Percentiles rank a stretch among this genome's conserved stretches.
Evolutionary conservation across 2,797 vertebrate species (phyloP).

Genomic region (Pseudochromis fuscus): DNA sequence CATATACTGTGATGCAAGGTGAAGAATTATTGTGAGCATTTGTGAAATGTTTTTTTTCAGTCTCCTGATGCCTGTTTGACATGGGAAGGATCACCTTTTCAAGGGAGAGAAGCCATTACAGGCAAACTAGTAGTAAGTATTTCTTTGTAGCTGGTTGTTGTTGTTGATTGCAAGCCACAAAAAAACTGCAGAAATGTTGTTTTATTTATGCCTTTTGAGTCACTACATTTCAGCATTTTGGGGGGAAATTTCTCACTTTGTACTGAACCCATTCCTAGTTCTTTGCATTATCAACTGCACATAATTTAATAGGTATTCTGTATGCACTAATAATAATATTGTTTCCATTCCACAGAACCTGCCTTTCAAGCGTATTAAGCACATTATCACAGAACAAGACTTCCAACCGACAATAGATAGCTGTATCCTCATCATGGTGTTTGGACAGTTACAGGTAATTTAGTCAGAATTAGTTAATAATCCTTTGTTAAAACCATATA

Average conservation of each 20-base stretch:
- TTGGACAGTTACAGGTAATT: conserved; percentile 85
- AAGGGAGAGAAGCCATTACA: conserved; percentile 82
- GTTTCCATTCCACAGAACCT: conserved; percentile 74
- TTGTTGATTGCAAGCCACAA: too few relatives aligned
- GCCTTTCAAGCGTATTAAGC: conserved; percentile 85
- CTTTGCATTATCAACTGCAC: neutral
- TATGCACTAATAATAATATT: conserved; percentile 8
- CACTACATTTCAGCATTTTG: neutral
- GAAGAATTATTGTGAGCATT: conserved; percentile 11
- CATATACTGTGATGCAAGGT: too few relatives aligned
- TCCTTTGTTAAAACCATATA: too few relatives aligned
- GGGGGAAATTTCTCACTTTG: neutral
- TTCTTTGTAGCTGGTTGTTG: neutral
- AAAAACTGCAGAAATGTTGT: too few relatives aligned
- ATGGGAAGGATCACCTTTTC: conserved; percentile 85
- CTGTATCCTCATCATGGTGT: conserved; percentile 85
- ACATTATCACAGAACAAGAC: conserved; percentile 84
- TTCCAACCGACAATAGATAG: conserved; percentile 84
- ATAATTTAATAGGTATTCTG: neutral
- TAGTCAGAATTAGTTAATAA: neutral
- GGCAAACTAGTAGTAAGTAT: conserved; percentile 80
- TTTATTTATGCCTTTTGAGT: neutral
- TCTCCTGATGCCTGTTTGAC: conserved; percentile 84
- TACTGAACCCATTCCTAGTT: neutral
- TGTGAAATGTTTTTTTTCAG: conserved; percentile 57